Base-by-base conservation (phyloP, 2,888 invertebrate genomes). In the Pantelozetes paolii region DNA sequence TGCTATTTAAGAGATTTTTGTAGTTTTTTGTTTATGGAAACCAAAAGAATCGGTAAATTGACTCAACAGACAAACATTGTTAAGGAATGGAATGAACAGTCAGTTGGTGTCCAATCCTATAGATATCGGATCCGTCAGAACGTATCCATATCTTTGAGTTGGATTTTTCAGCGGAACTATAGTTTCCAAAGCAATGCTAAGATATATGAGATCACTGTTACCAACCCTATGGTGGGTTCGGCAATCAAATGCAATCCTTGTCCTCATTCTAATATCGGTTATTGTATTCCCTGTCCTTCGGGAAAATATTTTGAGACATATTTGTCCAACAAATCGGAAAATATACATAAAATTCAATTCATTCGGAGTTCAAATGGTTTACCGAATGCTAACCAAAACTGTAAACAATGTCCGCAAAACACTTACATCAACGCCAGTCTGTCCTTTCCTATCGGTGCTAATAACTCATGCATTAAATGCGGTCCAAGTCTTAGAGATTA, bases 151-250 rank as follows among this genome's bases (percentile, higher is more conserved):
- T 81, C 81, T 2, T 83, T 85, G 77, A 83, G 82, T 36, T 84
- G 85, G 84, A 84, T 84, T 26, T 85, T 85, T 79, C 83, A 84
- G 78, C 80, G 81, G 72, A 23, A 71, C n/a, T 72, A 79, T 15
- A 78, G 75, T 20, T 78, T 77, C 70, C 79, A 82, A 79, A 78
- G 76, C 30, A 59, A 76, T 81, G 28, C 78, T 45, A 57, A 73
- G 75, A 84, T 87, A 72, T 86, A 82, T 80, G 81, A 82, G 45
- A 82, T 87, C 70, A 83, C 84, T 76, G 83, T 87, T 9, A 85
- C 85, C 3, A 86, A 87, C 78, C 85, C 85, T 0, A 78, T 84
- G 20, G 81, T 82, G 57, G 84, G 84, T 42, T 86, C 86, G n/a
- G 86, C 86, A 0, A 84, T 84, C n/a, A 79, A 79, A 6, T 87